A percentile compares a stretch with the other conserved stretches of the same genome.
These are phyloP conservation scores for Julus scanicus DNA, from an alignment of 2,888 invertebrate genomes.

Conservation along the genomic window DNA sequence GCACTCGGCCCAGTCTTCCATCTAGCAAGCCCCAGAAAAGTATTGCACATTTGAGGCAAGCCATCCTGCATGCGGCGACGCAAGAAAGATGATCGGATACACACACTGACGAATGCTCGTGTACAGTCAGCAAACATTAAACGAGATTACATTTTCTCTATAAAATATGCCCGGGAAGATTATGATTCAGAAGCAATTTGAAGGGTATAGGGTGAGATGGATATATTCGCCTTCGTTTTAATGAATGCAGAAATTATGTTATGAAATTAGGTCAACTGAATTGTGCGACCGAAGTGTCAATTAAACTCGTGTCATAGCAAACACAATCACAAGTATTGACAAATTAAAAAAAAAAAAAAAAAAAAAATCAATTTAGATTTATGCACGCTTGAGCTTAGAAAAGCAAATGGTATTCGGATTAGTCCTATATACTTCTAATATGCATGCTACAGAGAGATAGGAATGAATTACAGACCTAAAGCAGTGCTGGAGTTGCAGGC, in stretches of 20 bases:
- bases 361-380: background rate
- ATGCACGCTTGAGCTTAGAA: background rate
- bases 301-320: background rate
- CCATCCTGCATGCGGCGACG: background rate
- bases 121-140: background rate
- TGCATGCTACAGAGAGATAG: conserved; percentile 16
- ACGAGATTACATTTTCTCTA: background rate
- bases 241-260: background rate
- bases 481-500: background rate
- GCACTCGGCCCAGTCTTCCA: conserved; percentile 17
- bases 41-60: background rate
- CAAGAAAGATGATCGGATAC: background rate
- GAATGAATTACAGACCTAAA: conserved; percentile 25
- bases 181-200: background rate
- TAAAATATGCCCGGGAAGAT: conserved; percentile 14
- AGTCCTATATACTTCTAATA: conserved; percentile 15
- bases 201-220: background rate
- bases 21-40: background rate
- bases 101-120: background rate
- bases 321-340: background rate
- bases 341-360: background rate
- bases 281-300: background rate
- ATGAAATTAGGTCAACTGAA: background rate
- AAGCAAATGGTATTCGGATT: background rate
- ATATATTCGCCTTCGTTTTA: background rate